phyloP scores from a whole-genome alignment of 2,888 invertebrate genomes.

The Laspeyria flexula region DNA sequence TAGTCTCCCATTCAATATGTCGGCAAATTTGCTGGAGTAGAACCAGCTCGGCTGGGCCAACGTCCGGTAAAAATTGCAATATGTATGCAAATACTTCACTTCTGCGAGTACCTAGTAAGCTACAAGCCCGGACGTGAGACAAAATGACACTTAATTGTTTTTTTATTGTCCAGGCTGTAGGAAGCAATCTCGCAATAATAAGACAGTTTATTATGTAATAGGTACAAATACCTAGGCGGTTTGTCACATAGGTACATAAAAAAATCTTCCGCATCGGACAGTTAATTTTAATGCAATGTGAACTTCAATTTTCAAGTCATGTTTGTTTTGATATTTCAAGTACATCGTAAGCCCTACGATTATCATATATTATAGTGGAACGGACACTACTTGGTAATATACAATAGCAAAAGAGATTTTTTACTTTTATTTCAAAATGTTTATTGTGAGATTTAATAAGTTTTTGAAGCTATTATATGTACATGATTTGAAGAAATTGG shows the following conservation, averaged over 20 bases:
- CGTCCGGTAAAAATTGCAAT: too few species aligned
- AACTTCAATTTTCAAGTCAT: background rate
- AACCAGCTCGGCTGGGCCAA: too few species aligned
- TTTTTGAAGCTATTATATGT: too few species aligned
- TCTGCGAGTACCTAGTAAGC: background rate
- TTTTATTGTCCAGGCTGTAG: background rate
- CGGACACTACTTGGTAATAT: too few species aligned
- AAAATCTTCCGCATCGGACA: background rate
- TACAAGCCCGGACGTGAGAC: background rate
- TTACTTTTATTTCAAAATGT: too few species aligned
- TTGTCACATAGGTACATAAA: slow-evolving; percentile 4
- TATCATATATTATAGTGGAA: too few species aligned
- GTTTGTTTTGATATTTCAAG: background rate
- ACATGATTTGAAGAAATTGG: too few species aligned
- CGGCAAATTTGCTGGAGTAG: too few species aligned
- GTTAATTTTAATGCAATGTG: background rate
- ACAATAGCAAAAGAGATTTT: too few species aligned
- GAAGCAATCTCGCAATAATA: slow-evolving; percentile 3
- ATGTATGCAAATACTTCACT: background rate
- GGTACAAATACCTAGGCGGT: background rate
- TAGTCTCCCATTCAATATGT: too few species aligned
- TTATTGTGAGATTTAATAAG: too few species aligned
- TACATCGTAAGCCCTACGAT: background rate
- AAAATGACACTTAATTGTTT: slow-evolving; percentile 1
- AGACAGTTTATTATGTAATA: slow-evolving; percentile 2